Percentiles rank a stretch among this genome's conserved stretches.
phyloP scores from a whole-genome alignment of 2,797 vertebrate genomes.

The Gambelia wislizenii region DNA sequence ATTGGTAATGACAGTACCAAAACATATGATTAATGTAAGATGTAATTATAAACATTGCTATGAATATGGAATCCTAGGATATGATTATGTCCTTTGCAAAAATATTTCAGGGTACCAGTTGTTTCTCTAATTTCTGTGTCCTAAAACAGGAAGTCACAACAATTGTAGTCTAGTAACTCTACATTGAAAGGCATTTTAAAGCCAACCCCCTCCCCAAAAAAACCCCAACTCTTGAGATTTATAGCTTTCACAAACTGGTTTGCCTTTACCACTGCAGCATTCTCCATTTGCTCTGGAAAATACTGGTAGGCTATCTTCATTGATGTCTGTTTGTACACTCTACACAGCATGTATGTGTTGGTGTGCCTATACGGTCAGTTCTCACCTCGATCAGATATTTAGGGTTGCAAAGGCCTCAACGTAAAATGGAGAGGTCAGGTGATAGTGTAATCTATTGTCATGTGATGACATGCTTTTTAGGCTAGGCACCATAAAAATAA shows the following conservation, averaged over 20 bases:
- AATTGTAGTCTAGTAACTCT: neutral
- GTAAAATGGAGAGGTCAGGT: constrained; percentile 26
- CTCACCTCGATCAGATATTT: constrained; percentile 24
- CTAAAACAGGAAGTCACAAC: constrained; percentile 20
- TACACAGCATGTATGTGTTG: neutral
- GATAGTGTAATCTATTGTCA: constrained; percentile 35
- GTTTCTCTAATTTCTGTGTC: neutral
- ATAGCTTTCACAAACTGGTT: neutral
- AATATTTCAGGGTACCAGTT: neutral
- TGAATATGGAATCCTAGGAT: neutral
- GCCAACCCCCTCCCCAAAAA: constrained; percentile 23
- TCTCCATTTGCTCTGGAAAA: constrained; percentile 19
- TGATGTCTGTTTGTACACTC: neutral
- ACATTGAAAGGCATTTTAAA: neutral
- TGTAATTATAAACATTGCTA: neutral
- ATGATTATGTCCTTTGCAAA: neutral
- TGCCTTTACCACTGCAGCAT: neutral
- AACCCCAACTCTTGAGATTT: neutral
- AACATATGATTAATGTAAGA: neutral
- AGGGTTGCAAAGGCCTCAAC: neutral
- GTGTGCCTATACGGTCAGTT: neutral
- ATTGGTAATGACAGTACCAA: neutral
- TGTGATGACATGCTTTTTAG: constrained; percentile 17
- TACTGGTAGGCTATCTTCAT: neutral
- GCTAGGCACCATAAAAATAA: constrained; percentile 10